Evolutionary conservation across 2,888 invertebrate species (phyloP), one percentile per base, ranked within the genome.

Genomic region (Microchrysa polita): DNA sequence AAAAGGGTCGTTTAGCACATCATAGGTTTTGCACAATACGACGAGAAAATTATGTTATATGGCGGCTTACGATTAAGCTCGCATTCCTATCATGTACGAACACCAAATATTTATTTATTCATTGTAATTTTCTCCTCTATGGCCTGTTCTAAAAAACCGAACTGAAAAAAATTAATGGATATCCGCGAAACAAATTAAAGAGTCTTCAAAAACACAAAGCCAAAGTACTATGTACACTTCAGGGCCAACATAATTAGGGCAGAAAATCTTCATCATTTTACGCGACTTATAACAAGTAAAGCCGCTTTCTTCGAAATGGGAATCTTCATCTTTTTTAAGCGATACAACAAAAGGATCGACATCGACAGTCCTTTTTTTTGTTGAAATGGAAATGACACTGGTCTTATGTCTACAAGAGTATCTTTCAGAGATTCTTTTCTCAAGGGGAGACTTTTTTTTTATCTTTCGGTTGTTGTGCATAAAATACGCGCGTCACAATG

Each of bases 211-310:
- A 61, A 55, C 63, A 48, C 69, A 75, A 73, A 69, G 63, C 63
- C 42, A 67, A 61, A 44, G 27, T 34, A 34, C 27, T 34, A 34
- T 18, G 44, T 52, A 48, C 63, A 44, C 59, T 69, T 40, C 22
- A 55, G 44, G 42, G 40, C 67, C 55, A 69, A 69, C 61, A 75
- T 75, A 75, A 75, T 75, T 75, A 75, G 74, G 74, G 74, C 73
- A 73, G 61, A 73, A 61, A 14, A 75, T 69, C 72, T 72, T 34
- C 40, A 40, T 63, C 63, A 48, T 12, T 48, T 34, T 34, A 34
- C 27, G 10, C 23, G 16, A 63, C 16, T 40, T 55, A 14, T 27
- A 67, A 18, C 27, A 22, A 67, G 27, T 23, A 23, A 67, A 23
- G 52, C 27, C 18, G 18, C 67, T 67, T 67, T 52, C 23, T 20